Evolutionary conservation across 2,888 invertebrate genomes (phyloP), one percentile per base, ranked within the genome.

Genomic region (Dryadula phaetusa): DNA sequence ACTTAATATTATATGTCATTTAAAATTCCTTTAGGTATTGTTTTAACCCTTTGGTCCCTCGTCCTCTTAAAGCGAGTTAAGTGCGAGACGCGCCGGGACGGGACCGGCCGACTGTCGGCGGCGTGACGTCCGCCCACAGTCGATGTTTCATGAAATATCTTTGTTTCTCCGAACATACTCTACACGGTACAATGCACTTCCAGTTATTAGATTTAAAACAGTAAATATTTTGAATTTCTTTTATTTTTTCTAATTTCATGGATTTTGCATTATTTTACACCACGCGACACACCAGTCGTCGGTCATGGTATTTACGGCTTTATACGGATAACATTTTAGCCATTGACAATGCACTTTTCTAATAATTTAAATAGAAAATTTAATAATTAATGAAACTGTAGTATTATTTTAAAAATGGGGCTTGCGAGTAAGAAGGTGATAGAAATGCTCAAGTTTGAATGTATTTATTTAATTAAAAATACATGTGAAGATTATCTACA

Each of bases 161-260:
- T 16, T 52, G 52, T 52, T 52, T 52, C 52, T 52, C 5, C 8
- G 28, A 52, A 52, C 49, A 52, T 52, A 28, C 28, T 52, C 25
- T 28, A 52, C 49, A 28, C 28, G n/a, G 49, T 16, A 1, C 28
- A 28, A 32, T 52, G 52, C 28, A 32, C 52, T 52, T 28, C 16
- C 52, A 28, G n/a, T n/a, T 10, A 28, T 52, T 8, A 32, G 28
- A 52, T 32, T n/a, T 28, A 7, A 16, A 32, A 8, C 16, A 16
- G 28, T 10, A 32, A 52, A 32, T n/a, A n/a, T n/a, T n/a, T n/a
- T n/a, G n/a, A n/a, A n/a, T n/a, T n/a, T n/a, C n/a, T n/a, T n/a
- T n/a, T n/a, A n/a, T n/a, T n/a, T n/a, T n/a, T n/a, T n/a, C n/a
- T n/a, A n/a, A n/a, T n/a, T n/a, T n/a, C n/a, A n/a, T 47, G 22